These are phyloP conservation scores for Psittacula derbiana DNA, from an alignment of 2,797 vertebrate genomes.

Conservation along the genomic window DNA sequence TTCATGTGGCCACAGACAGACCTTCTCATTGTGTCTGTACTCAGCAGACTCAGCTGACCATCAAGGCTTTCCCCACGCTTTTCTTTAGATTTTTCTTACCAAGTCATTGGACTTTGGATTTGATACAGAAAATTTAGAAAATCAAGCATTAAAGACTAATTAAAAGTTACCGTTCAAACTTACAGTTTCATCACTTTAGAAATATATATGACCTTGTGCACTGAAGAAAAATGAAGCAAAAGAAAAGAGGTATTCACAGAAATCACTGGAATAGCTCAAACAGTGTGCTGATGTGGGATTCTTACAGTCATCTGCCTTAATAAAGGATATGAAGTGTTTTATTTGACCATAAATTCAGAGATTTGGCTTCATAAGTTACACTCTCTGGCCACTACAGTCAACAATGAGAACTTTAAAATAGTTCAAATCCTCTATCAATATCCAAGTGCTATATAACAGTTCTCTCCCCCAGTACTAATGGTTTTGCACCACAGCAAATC, in stretches of 20 bases:
- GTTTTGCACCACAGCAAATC: background rate
- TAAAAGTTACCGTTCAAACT: background rate
- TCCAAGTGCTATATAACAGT: background rate
- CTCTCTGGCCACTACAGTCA: background rate
- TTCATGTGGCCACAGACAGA: background rate
- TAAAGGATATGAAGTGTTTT: conserved; percentile 45
- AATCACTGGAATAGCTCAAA: background rate
- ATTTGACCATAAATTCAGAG: conserved; percentile 20
- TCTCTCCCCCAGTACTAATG: background rate
- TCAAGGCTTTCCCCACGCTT: background rate
- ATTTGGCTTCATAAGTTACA: background rate
- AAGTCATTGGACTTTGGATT: background rate
- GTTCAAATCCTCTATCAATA: background rate
- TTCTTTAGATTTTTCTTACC: background rate
- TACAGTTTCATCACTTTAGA: background rate
- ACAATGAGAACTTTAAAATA: background rate
- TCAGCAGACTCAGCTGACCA: background rate
- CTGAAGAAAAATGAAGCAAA: background rate
- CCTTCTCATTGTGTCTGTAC: background rate
- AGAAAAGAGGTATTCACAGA: background rate
- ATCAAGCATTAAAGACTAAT: background rate
- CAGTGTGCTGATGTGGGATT: background rate
- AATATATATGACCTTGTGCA: background rate
- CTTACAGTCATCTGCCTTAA: background rate
- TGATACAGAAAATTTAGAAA: background rate